Evolutionary conservation across 2,113 vertebrate genomes (phyloP), one percentile per base, ranked within the genome.

Genomic region (Catharus minimus): DNA sequence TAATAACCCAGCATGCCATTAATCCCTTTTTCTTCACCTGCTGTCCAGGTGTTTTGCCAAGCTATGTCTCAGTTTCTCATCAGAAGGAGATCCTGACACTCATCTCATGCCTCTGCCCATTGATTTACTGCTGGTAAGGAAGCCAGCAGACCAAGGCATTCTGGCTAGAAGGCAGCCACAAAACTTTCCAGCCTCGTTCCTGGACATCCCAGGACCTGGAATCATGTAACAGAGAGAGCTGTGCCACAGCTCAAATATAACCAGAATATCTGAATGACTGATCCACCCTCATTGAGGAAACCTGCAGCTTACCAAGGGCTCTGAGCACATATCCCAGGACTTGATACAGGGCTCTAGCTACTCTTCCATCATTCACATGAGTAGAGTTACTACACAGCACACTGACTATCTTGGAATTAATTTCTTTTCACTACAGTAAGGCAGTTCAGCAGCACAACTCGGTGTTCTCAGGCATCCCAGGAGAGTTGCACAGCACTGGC

Each of bases 401-500:
- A 64, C 60, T 47, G 38, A 32, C 43, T 67, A 44, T 32, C 33
- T 78, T 7, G 2, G 55, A 86, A 79, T 84, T 78, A 20, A 75
- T 89, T 93, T 86, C 10, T 92, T 93, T 90, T 82, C 58, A 19
- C 81, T 58, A 41, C 36, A 67, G 20, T 12, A 56, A 77, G 61
- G 24, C 50, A 60, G 30, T 65, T 86, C 88, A 81, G 58, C 69
- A 65, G 81, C 33, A 38, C 43, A 86, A 62, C 77, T 72, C 44
- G 11, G 43, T 78, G 58, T 94, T 88, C 73, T 79, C 50, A 73
- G 77, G 50, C 58, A 13, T 75, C 93, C 81, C 93, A 32, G 74
- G 88, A 72, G 92, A 84, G 83, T 24, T 92, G 83, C 83, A 86
- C 53, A 79, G 88, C 61, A 20, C 66, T 64, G 90, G 90, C 90